Base-by-base conservation (phyloP, 2,888 invertebrate species). In the Liodrosophila aerea region DNA sequence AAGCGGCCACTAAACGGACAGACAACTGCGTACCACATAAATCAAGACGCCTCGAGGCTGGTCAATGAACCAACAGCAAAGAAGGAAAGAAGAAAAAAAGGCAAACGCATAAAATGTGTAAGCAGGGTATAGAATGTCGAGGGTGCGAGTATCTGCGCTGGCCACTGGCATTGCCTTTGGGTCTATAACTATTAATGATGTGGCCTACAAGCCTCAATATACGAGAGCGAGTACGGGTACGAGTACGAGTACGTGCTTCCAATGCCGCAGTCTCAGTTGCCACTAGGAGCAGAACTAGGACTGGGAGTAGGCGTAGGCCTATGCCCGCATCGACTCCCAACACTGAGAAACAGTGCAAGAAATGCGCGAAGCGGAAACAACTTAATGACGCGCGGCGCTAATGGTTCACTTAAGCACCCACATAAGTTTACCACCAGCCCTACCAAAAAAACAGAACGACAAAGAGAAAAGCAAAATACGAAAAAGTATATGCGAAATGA, bases 331-430 rank as follows among this genome's bases (percentile, higher is more conserved):
- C 62, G 49, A 1, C 34, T n/a, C 13, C 36, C n/a, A n/a, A 16
- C 12, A 30, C 7, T 41, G 29, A 62, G 63, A 66, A 77, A 76
- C 76, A 81, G 84, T 64, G 53, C 58, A 71, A 76, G 77, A 82
- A 82, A 73, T 80, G 80, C 68, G 82, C 85, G 78, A 85, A 77
- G 83, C 85, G 78, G 83, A 86, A 86, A 85, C 86, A 86, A 86
- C 86, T 85, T 85, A 86, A 85, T 83, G 81, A 81, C 85, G 83
- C 85, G 76, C 76, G 78, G 81, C 85, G 85, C 85, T 85, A 85
- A 85, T 85, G 83, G 86, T 83, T 85, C 85, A 86, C 85, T 85
- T 86, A 86, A 86, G 81, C 76, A 86, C 81, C 85, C 81, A 78
- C 82, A 82, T 85, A 82, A 82, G 85, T 85, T 76, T 72, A 59